Percentiles rank a stretch among this genome's conserved stretches.
phyloP scores from a whole-genome alignment of 2,113 vertebrate genomes.

The Phalacrocorax pelagicus region DNA sequence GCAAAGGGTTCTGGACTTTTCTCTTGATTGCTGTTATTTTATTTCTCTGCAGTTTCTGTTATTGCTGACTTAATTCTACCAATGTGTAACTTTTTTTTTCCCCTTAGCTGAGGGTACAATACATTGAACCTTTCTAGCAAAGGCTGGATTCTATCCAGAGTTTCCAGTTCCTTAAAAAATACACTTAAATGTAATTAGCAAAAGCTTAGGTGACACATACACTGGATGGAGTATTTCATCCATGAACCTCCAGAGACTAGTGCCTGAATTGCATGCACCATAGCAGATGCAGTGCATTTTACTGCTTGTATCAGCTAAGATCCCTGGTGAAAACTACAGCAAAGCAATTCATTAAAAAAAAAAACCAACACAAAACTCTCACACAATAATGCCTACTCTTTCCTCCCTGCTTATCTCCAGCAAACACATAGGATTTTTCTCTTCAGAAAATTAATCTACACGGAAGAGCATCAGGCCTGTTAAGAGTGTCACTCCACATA shows the following conservation, averaged over 20 bases:
- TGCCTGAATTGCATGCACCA: conserved; percentile 23
- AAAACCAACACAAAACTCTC: neutral
- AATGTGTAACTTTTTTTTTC: neutral
- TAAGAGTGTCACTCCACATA: neutral
- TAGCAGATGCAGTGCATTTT: conserved; percentile 26
- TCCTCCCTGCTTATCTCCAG: neutral
- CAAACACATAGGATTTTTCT: neutral
- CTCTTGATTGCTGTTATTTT: neutral
- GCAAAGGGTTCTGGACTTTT: neutral
- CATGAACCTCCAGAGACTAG: conserved; percentile 20
- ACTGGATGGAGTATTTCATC: conserved; percentile 2
- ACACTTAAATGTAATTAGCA: conserved; percentile 45
- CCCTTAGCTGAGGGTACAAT: neutral
- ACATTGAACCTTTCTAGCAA: neutral
- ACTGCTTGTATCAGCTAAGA: neutral
- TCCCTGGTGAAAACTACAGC: conserved; percentile 36
- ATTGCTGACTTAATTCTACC: neutral
- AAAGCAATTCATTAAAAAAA: conserved; percentile 24
- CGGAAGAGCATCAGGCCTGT: neutral
- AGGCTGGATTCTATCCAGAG: neutral
- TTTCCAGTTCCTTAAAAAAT: conserved; percentile 40
- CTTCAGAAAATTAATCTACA: conserved; percentile 34
- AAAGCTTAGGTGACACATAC: conserved; percentile 21
- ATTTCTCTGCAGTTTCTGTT: neutral
- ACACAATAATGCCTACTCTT: neutral